Evolutionary conservation across 2,888 invertebrate genomes (phyloP), one percentile per base, ranked within the genome.

Genomic region (Ashinkailepas kermadecensis): DNA sequence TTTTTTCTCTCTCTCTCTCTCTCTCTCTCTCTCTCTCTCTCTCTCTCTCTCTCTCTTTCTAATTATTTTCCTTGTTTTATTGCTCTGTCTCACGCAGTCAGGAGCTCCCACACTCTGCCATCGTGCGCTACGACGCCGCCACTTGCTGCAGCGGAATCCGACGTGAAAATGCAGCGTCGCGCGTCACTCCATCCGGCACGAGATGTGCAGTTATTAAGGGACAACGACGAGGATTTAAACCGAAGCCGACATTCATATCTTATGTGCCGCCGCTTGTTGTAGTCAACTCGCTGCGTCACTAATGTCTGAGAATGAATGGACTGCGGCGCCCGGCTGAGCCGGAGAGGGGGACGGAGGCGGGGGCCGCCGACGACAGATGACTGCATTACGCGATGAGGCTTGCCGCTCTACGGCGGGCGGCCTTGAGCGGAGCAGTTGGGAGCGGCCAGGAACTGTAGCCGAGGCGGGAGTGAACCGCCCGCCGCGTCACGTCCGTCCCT

Each of bases 201-300:
- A 65, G 65, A 65, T 65, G 65, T 65, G 65, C n/a, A 65, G 65
- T 23, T 65, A 65, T 65, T 65, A 65, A 65, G 65, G 65, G 65
- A 23, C n/a, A 10, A 23, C 65, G 65, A 65, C 65, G 65, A 65
- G 65, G 65, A 65, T 65, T 65, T 65, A 65, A 65, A 65, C 65
- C 12, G 65, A 23, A 65, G 23, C n/a, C n/a, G 65, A 23, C 65
- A 9, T 65, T 65, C 65, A 65, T 65, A 65, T 65, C 23, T 65
- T 65, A 65, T 65, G 23, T n/a, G 65, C 23, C n/a, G 65, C 65
- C 65, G 65, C 23, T 65, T 65, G 65, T 65, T 65, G 23, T 65
- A 65, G 65, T 65, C 65, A 65, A 65, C 65, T 65, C 65, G 23
- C 65, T 65, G n/a, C 65, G 15, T 23, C 23, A 7, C 65, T 65